Conservation (phyloP, 2,888 invertebrate species). For the Apamea epomidion region DNA sequence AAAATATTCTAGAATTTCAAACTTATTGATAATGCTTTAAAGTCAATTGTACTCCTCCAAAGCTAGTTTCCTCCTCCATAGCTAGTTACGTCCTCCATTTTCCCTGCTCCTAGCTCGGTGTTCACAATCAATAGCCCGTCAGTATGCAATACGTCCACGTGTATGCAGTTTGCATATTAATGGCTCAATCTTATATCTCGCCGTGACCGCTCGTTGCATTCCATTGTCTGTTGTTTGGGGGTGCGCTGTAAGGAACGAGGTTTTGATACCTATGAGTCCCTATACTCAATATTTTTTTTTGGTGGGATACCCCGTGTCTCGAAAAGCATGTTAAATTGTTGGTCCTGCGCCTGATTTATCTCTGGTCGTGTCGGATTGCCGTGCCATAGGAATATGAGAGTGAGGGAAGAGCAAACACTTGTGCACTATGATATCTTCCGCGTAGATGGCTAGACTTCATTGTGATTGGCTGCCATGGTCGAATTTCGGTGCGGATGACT, state of each 20-base stretch:
- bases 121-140: conserved; percentile 51
- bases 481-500: too few species aligned
- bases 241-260: conserved; percentile 25
- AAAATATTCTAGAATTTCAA: not conserved
- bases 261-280: conserved; percentile 13
- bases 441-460: too few species aligned
- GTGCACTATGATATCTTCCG: too few species aligned
- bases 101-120: not conserved
- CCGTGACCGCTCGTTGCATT: conserved; percentile 75
- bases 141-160: conserved; percentile 56
- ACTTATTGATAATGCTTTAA: not conserved
- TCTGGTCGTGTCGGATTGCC: too few species aligned
- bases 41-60: not conserved
- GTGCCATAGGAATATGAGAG: not conserved
- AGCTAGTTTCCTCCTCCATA: not conserved
- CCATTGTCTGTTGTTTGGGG: conserved; percentile 72
- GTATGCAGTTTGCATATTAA: conserved; percentile 83
- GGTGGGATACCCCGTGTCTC: too few species aligned
- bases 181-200: conserved; percentile 76
- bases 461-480: too few species aligned
- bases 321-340: too few species aligned
- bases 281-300: not conserved
- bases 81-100: not conserved
- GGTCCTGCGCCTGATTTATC: too few species aligned
- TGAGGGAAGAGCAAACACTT: not conserved